phyloP scores from a whole-genome alignment of 2,888 invertebrate genomes.

The Busseola fusca region DNA sequence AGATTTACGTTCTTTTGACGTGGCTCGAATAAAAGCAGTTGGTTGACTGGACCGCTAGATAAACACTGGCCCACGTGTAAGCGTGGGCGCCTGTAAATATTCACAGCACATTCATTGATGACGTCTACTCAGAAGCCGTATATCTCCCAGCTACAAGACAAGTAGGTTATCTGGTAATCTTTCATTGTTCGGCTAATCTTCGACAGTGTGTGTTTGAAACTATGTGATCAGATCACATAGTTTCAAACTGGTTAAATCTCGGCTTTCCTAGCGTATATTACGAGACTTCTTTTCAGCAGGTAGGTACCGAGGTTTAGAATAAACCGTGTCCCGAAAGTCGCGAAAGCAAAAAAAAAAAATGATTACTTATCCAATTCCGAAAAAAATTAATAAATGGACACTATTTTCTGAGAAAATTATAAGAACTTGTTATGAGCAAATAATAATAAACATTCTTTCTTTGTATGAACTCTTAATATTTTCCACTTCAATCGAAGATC shows the following conservation, averaged over 20 bases:
- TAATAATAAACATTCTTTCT: neutral
- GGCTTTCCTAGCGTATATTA: neutral
- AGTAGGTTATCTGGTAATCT: constrained; percentile 43
- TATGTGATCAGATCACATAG: neutral
- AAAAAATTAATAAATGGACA: neutral
- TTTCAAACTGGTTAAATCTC: constrained; percentile 7
- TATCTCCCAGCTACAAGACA: constrained; percentile 54
- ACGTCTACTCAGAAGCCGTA: constrained; percentile 57
- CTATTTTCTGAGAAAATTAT: neutral
- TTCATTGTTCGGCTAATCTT: constrained; percentile 36
- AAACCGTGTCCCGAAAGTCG: neutral
- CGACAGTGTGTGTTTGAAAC: no score
- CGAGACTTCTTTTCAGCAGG: neutral
- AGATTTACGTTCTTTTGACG: constrained; percentile 32
- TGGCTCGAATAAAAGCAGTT: constrained; percentile 23
- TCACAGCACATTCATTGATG: constrained; percentile 66
- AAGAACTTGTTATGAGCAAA: neutral
- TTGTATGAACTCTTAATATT: constrained; percentile 7
- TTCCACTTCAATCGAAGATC: constrained; percentile 14
- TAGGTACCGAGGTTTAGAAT: no score
- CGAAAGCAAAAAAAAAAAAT: neutral
- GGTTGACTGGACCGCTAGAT: constrained; percentile 40
- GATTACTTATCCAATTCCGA: neutral
- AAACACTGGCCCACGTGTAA: constrained; percentile 37
- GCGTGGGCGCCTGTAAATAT: constrained; percentile 63